Percentiles rank a stretch among this genome's conserved stretches.
Conservation (phyloP, 2,113 vertebrate genomes). For the Prionailurus viverrinus region DNA sequence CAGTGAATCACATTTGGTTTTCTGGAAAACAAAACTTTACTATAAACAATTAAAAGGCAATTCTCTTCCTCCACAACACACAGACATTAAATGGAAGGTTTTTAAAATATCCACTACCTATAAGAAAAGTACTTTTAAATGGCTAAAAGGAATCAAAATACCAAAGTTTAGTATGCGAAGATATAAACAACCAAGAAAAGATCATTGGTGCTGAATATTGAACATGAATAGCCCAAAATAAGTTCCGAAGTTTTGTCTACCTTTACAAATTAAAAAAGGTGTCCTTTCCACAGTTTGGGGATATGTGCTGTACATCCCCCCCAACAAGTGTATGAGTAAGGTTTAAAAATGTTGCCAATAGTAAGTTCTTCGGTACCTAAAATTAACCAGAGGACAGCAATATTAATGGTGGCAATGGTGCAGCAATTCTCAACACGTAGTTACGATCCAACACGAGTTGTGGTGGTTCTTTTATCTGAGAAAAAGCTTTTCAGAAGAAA, state of each 20-base stretch:
- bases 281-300: slow-evolving; percentile 78
- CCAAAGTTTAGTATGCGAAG: slow-evolving; percentile 70
- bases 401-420: slow-evolving; percentile 78
- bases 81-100: slow-evolving; percentile 58
- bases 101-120: slow-evolving; percentile 74
- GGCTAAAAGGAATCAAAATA: slow-evolving; percentile 74
- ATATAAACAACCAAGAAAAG: slow-evolving; percentile 78
- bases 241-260: slow-evolving; percentile 76
- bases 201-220: slow-evolving; percentile 76
- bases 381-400: slow-evolving; percentile 82
- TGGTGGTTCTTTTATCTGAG: slow-evolving; percentile 98
- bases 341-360: slow-evolving; percentile 83
- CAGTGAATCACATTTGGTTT: slow-evolving; percentile 78
- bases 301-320: slow-evolving; percentile 65
- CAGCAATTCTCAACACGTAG: slow-evolving; percentile 70
- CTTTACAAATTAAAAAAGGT: slow-evolving; percentile 82
- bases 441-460: slow-evolving; percentile 97
- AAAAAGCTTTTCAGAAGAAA: slow-evolving; percentile 99
- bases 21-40: slow-evolving; percentile 75
- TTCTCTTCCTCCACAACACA: slow-evolving; percentile 78
- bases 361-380: slow-evolving; percentile 85
- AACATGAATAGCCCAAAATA: slow-evolving; percentile 75
- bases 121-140: slow-evolving; percentile 75
- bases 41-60: slow-evolving; percentile 76
- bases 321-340: slow-evolving; percentile 68